A percentile compares a stretch with the other conserved stretches of the same genome.
Evolutionary conservation across 2,888 invertebrate species (phyloP).

Genomic region (Stenichneumon culpator): DNA sequence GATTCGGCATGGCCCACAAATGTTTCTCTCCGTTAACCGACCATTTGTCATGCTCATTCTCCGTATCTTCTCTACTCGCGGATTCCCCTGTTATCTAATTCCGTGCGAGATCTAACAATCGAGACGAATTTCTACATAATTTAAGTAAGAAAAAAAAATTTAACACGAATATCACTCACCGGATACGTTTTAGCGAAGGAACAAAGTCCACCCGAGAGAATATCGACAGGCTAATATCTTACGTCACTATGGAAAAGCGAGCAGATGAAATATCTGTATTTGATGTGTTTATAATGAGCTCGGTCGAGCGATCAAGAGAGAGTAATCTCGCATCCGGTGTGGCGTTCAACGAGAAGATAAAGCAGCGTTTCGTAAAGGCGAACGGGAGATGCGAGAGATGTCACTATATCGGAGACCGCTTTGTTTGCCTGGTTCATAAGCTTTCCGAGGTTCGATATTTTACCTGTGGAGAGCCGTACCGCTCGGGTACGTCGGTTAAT

Average conservation of each 20-base stretch:
- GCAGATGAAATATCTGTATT: not conserved
- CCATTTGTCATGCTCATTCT: slow-evolving; percentile 3
- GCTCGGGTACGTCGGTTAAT: slow-evolving; percentile 28
- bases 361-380: slow-evolving; percentile 41
- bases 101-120: not conserved
- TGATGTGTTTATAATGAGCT: slow-evolving; percentile 52
- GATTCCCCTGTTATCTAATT: not conserved
- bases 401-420: slow-evolving; percentile 62
- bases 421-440: slow-evolving; percentile 43
- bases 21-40: slow-evolving; percentile 19
- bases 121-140: slow-evolving; percentile 12
- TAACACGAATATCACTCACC: not conserved
- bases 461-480: slow-evolving; percentile 50
- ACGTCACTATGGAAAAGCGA: too few relatives aligned
- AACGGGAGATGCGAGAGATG: slow-evolving; percentile 52
- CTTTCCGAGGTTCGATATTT: slow-evolving; percentile 46
- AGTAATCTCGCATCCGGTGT: slow-evolving; percentile 34
- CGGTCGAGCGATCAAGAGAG: slow-evolving; percentile 15
- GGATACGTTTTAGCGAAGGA: not conserved
- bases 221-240: not conserved
- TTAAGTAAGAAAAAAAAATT: not conserved
- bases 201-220: not conserved
- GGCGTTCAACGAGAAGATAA: slow-evolving; percentile 31
- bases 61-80: not conserved
- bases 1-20: slow-evolving; percentile 60